These are phyloP conservation scores for Trichogramma evanescens DNA, from an alignment of 2,888 invertebrate genomes.

Conservation along the genomic window DNA sequence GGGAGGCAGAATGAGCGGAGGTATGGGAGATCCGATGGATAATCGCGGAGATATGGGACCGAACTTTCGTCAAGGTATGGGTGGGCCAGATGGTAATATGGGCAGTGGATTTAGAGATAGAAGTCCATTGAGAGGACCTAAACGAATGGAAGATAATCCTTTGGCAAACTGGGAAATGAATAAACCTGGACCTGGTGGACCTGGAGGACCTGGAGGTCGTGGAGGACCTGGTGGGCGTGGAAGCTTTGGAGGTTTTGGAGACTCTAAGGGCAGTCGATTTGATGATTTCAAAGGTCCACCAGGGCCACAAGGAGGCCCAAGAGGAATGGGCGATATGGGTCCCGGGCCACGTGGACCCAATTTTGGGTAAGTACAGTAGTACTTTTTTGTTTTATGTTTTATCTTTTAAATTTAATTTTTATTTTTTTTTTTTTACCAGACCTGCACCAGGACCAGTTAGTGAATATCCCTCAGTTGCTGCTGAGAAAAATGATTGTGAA, in stretches of 20 bases:
- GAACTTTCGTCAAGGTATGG: conserved; percentile 14
- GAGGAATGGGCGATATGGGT: conserved; percentile 28
- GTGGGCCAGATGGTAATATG: conserved; percentile 11
- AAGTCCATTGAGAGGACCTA: conserved; percentile 37
- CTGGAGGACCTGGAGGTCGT: conserved; percentile 20
- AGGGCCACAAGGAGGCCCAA: conserved; percentile 26
- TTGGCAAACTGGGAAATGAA: conserved; percentile 21
- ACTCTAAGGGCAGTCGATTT: conserved; percentile 31
- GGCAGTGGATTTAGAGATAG: conserved; percentile 40
- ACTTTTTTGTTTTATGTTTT: neutral
- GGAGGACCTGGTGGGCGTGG: conserved; percentile 24
- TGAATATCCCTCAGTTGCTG: conserved; percentile 38
- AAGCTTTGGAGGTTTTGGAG: conserved; percentile 31
- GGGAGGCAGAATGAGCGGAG: conserved; percentile 4
- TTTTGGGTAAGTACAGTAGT: conserved; percentile 34
- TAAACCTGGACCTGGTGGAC: conserved; percentile 24
- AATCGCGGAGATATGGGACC: conserved; percentile 15
- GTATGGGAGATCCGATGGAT: conserved; percentile 10
- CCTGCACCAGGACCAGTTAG: conserved; percentile 16
- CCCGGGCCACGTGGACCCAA: conserved; percentile 13
- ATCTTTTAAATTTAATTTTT: neutral
- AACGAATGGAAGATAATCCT: conserved; percentile 25
- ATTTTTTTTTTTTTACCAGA: conserved; percentile 13
- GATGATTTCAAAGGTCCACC: conserved; percentile 36
- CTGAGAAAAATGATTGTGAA: conserved; percentile 80